A percentile compares a stretch with the other conserved stretches of the same genome.
Conservation (phyloP, 2,797 vertebrate genomes). For the Phataginus tricuspis region DNA sequence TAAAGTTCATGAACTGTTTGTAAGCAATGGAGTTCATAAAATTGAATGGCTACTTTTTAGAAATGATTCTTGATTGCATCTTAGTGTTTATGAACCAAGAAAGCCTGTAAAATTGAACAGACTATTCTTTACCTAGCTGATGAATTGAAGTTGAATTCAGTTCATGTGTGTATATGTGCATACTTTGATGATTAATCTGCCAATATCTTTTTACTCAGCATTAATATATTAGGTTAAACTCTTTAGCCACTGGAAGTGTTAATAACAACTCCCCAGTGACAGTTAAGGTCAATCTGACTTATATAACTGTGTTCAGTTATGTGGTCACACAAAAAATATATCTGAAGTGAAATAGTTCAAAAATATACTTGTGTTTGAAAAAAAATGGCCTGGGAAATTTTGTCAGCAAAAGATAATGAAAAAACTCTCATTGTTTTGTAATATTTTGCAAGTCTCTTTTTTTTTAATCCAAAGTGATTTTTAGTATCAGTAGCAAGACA, state of each 20-base stretch:
- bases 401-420: background rate
- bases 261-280: background rate
- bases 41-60: background rate
- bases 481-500: background rate
- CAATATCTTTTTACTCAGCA: background rate
- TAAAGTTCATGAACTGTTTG: constrained; percentile 57
- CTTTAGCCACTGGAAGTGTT: background rate
- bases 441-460: background rate
- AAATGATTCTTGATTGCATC: constrained; percentile 34
- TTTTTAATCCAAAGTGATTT: background rate
- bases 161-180: background rate
- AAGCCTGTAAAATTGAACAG: background rate
- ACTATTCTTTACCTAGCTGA: background rate
- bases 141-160: constrained; percentile 11
- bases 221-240: background rate
- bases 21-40: constrained; percentile 61
- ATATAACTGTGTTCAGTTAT: background rate
- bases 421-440: background rate
- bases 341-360: background rate
- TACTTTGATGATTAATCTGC: background rate
- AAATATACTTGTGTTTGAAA: background rate
- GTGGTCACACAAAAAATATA: background rate
- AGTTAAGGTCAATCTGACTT: background rate
- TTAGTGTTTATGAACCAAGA: constrained; percentile 55
- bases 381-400: background rate